A percentile compares a stretch with the other conserved stretches of the same genome.
Conservation (phyloP, 2,888 invertebrate species). For the Blastobasis adustella region DNA sequence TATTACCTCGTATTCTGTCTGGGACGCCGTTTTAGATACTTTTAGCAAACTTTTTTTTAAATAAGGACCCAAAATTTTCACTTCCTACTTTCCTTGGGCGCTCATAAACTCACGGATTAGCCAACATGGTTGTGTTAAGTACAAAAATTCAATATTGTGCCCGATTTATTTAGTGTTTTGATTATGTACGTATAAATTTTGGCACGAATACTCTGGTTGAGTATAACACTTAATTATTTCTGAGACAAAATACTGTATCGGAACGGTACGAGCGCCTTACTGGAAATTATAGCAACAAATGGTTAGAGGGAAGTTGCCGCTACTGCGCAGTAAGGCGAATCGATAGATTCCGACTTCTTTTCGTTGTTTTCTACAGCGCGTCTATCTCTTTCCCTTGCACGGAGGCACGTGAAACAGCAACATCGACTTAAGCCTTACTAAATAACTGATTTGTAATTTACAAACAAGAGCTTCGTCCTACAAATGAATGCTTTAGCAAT, state of each 20-base stretch:
- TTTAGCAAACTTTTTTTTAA: slow-evolving; percentile 25
- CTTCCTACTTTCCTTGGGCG: slow-evolving; percentile 5
- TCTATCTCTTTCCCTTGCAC: too few species aligned
- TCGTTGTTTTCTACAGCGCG: not conserved
- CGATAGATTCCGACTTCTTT: slow-evolving; percentile 1
- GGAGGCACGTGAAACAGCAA: not conserved
- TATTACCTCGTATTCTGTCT: slow-evolving; percentile 23
- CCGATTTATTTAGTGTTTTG: not conserved
- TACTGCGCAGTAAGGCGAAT: slow-evolving; percentile 9
- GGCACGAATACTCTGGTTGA: too few species aligned
- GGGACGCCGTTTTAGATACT: slow-evolving; percentile 51
- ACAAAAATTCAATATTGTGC: slow-evolving; percentile 1
- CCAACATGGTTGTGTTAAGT: slow-evolving; percentile 9
- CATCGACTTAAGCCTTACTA: not conserved
- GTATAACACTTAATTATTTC: too few species aligned
- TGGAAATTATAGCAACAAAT: slow-evolving; percentile 13
- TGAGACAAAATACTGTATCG: too few species aligned
- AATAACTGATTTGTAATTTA: too few species aligned
- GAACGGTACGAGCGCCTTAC: slow-evolving; percentile 11
- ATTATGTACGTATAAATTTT: too few species aligned
- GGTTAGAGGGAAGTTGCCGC: slow-evolving; percentile 10
- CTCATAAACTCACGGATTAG: slow-evolving; percentile 5
- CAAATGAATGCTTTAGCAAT: too few species aligned
- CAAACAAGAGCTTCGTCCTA: too few species aligned
- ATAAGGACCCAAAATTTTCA: slow-evolving; percentile 10